phyloP scores from a whole-genome alignment of 2,797 vertebrate genomes.

The Gobio occitaniae region DNA sequence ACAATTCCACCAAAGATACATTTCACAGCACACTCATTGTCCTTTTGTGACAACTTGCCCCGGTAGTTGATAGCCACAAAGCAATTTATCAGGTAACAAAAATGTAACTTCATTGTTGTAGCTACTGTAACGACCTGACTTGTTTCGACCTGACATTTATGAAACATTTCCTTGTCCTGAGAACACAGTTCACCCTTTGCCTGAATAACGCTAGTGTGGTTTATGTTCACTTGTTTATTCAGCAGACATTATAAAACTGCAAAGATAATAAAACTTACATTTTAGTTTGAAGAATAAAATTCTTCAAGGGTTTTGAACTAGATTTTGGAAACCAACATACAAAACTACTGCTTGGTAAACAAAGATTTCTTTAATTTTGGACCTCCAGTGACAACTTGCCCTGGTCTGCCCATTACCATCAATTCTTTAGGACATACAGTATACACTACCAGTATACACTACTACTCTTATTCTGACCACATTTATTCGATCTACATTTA shows the following conservation, averaged over 20 bases:
- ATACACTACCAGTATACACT: not conserved
- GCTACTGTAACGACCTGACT: too few relatives aligned
- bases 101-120: not conserved
- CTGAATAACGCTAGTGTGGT: not conserved
- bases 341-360: not conserved
- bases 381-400: not conserved
- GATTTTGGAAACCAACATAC: not conserved
- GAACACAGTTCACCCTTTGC: constrained; percentile 10
- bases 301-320: not conserved
- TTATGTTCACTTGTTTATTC: constrained; percentile 2
- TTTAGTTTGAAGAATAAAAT: constrained; percentile 6
- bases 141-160: constrained; percentile 12
- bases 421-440: not conserved
- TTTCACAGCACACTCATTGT: not conserved
- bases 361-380: not conserved
- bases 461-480: not conserved
- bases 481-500: not conserved
- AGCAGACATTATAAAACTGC: not conserved
- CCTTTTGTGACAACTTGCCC: not conserved
- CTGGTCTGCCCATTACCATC: not conserved
- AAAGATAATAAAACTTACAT: not conserved
- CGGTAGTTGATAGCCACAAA: not conserved
- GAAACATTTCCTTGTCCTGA: not conserved
- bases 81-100: not conserved
- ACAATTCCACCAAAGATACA: not conserved